Evolutionary conservation across 2,888 invertebrate species (phyloP).

Genomic region (Platypus cylindrus): DNA sequence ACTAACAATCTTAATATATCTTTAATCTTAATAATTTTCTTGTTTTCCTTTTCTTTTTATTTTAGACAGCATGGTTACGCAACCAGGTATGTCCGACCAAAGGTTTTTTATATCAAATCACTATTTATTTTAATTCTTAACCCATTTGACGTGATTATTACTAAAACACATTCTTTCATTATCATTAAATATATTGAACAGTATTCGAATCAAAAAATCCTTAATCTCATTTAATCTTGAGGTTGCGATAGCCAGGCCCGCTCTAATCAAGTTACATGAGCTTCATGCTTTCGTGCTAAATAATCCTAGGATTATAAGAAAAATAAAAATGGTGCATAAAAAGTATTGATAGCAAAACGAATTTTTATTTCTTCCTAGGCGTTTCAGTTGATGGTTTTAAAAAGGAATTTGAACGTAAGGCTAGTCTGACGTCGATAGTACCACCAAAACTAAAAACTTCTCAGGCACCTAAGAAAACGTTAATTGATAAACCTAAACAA

Average conservation of each 20-base stretch:
- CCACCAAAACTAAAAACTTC: conserved; percentile 30
- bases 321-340: too few relatives aligned
- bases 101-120: too few relatives aligned
- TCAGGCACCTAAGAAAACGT: conserved; percentile 19
- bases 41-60: conserved; percentile 8
- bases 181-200: too few relatives aligned
- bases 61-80: conserved; percentile 16
- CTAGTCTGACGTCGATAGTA: conserved; percentile 43
- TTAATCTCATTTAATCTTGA: too few relatives aligned
- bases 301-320: too few relatives aligned
- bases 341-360: too few relatives aligned
- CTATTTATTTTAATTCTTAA: too few relatives aligned
- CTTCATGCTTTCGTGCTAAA: conserved; percentile 4
- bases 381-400: conserved; percentile 80
- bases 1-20: neutral
- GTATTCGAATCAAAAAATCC: too few relatives aligned
- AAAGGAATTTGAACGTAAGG: conserved; percentile 72
- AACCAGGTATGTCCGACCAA: conserved; percentile 16
- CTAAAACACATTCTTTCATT: too few relatives aligned
- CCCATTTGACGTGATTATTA: too few relatives aligned
- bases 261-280: too few relatives aligned
- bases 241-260: too few relatives aligned
- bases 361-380: conserved; percentile 24
- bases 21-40: conserved; percentile 1
- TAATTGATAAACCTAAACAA: conserved; percentile 23